A percentile compares a stretch with the other conserved stretches of the same genome.
These are phyloP conservation scores for Xenentodon cancila DNA, from an alignment of 2,797 vertebrate genomes.

Conservation along the genomic window DNA sequence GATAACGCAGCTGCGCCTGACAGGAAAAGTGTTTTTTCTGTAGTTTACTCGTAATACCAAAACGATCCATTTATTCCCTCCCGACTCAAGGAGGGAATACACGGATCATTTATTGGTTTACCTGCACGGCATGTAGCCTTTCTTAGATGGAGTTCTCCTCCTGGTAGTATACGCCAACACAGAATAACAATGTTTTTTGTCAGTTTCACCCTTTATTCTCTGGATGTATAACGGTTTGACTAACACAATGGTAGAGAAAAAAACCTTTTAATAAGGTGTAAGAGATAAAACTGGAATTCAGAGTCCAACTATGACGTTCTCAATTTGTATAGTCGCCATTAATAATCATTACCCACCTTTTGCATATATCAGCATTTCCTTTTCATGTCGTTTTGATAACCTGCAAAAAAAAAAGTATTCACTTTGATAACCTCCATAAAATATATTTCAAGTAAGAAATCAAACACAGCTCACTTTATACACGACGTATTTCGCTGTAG, in stretches of 20 bases:
- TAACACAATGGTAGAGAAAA: too few species aligned
- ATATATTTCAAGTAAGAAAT: background rate
- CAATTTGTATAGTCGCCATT: background rate
- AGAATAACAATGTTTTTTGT: background rate
- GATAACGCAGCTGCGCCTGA: too few species aligned
- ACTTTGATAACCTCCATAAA: background rate
- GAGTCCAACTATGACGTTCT: background rate
- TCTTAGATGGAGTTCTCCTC: background rate
- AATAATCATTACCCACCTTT: slow-evolving; percentile 1
- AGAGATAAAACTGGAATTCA: background rate
- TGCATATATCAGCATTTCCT: background rate
- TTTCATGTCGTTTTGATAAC: background rate
- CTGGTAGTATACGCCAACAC: background rate
- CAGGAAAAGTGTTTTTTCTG: too few species aligned
- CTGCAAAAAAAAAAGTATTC: background rate
- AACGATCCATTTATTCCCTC: background rate
- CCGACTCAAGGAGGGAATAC: background rate
- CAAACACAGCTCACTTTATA: background rate
- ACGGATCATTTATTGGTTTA: background rate
- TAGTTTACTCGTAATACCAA: too few species aligned
- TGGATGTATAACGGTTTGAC: too few species aligned
- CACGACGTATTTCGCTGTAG: background rate
- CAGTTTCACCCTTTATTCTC: background rate
- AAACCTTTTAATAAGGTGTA: too few species aligned
- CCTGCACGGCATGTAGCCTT: background rate